phyloP scores from a whole-genome alignment of 37 sponge, comb jelly and placozoan genomes.

The Oopsacas minuta region DNA sequence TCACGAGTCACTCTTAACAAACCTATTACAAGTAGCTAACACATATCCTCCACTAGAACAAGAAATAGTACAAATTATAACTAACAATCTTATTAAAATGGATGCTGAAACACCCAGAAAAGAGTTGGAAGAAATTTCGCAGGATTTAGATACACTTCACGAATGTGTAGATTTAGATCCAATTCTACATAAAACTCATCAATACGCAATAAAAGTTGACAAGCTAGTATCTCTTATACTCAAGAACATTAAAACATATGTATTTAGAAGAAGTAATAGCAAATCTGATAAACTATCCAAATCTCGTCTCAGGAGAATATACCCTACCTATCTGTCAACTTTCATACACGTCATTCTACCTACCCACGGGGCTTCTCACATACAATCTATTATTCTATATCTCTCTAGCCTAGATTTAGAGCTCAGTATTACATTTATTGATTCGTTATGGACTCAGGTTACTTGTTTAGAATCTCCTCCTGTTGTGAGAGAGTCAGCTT shows the following conservation, averaged over 20 bases:
- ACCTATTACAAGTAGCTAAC: neutral
- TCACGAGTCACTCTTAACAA: neutral
- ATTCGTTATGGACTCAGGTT: neutral
- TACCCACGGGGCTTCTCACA: constrained; percentile 57
- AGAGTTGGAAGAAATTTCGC: neutral
- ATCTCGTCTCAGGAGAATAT: neutral
- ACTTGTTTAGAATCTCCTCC: neutral
- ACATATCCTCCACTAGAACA: neutral
- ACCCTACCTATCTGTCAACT: constrained; percentile 22
- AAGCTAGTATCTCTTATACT: neutral
- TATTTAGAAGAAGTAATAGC: neutral
- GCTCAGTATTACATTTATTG: neutral
- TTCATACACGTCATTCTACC: constrained; percentile 43
- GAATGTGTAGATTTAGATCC: neutral
- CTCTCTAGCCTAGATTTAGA: constrained; percentile 40
- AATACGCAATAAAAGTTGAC: neutral
- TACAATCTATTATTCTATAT: constrained; percentile 64
- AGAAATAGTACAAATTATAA: neutral
- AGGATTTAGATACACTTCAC: constrained; percentile 10
- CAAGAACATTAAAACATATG: neutral
- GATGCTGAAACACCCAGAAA: neutral
- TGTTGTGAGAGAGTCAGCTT: constrained; percentile 37
- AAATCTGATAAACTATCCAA: neutral
- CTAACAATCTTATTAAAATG: neutral
- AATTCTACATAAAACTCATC: neutral